Evolutionary conservation across 1,140 invertebrate genomes (phyloP), one percentile per base, ranked within the genome.

Genomic region (Polypedilum vanderplanki): DNA sequence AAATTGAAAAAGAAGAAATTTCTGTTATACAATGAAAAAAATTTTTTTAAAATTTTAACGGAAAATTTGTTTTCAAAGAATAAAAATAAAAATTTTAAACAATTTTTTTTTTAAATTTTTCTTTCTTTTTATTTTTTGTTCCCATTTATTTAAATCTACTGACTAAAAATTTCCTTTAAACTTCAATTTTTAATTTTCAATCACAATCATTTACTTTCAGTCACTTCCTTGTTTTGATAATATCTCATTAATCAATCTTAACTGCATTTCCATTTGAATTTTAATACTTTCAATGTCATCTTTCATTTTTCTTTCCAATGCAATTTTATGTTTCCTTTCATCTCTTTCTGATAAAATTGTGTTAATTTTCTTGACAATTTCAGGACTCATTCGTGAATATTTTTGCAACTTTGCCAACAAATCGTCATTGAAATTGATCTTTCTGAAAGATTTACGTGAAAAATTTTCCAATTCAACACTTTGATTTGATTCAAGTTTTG

Each of bases 251-350:
- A 70, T 70, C 1, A 70, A 22, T 8, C 65, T 18, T 1, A 22
- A 20, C 7, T 70, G 65, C 3, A 20, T 70, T 70, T 70, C 65
- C 65, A 70, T 70, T 70, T 70, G 65, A 1, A 12, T 22, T 70
- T 70, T 70, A 20, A 70, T 70, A 22, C 17, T 20, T 20, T 18
- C 65, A 70, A 70, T 70, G 5, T 70, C 65, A 70, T 70, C 65
- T 7, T 17, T 18, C 65, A 70, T 70, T 18, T 70, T 70, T 12
- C 65, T 18, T 7, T 70, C 65, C 17, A 18, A 9, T 20, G 17
- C 17, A 18, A 9, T 18, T 18, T 22, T 18, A 20, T 20, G 9
- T 18, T 70, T 70, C 10, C 20, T 18, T 20, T 18, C 65, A 20
- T 70, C 65, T 7, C 65, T 4, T 8, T 18, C 65, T 5, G 17